phyloP scores from a whole-genome alignment of 2,797 vertebrate genomes.

The Coendou prehensilis region DNA sequence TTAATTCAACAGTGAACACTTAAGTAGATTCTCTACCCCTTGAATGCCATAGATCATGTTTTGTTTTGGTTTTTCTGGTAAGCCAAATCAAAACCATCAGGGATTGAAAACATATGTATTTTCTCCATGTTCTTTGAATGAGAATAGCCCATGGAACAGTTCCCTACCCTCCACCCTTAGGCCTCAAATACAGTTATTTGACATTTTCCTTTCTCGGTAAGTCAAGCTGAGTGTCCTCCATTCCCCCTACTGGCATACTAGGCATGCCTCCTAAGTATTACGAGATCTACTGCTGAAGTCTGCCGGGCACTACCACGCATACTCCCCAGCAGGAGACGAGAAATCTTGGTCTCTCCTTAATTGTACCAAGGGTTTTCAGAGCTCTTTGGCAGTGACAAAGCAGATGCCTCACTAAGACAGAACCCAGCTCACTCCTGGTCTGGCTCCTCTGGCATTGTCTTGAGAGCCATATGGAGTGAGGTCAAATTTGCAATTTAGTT shows the following conservation, averaged over 20 bases:
- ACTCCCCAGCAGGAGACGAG: neutral
- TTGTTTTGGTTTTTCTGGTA: neutral
- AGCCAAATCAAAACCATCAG: neutral
- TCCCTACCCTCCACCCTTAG: neutral
- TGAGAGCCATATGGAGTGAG: neutral
- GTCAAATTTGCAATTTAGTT: conserved; percentile 26
- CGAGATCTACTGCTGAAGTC: neutral
- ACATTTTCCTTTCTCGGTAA: conserved; percentile 3
- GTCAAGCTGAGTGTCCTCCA: neutral
- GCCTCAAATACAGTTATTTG: neutral
- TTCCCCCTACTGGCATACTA: neutral
- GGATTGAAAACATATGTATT: neutral
- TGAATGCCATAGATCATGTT: neutral
- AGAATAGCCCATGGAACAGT: neutral
- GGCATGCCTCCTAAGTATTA: neutral
- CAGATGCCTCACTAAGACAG: neutral
- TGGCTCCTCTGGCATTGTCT: neutral
- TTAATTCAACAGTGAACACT: conserved; percentile 20
- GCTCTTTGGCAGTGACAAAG: neutral
- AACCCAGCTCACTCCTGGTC: neutral
- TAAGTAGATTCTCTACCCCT: neutral
- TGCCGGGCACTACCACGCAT: too few species aligned
- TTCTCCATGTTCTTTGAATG: neutral
- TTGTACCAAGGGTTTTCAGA: neutral
- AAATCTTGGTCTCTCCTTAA: neutral